Evolutionary conservation across 2,888 invertebrate species (phyloP).

Genomic region (Abrostola tripartita): DNA sequence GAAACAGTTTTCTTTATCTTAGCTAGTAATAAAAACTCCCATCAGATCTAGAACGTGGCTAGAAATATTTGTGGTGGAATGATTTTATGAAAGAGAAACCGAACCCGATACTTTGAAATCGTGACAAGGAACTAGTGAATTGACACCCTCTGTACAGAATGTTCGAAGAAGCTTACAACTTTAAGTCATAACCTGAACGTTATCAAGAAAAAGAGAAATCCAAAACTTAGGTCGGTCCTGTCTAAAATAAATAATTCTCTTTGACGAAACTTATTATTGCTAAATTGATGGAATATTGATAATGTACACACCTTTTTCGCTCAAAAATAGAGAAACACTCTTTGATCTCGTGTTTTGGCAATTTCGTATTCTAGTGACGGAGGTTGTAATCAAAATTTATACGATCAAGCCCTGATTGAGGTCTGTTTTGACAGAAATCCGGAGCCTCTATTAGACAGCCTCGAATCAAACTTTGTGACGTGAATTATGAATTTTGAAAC

Average conservation of each 20-base stretch:
- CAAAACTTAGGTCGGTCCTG: not conserved
- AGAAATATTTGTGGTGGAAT: too few species aligned
- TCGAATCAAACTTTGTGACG: slow-evolving; percentile 29
- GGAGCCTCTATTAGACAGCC: slow-evolving; percentile 45
- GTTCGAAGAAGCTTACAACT: not conserved
- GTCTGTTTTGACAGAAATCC: slow-evolving; percentile 53
- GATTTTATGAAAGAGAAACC: too few species aligned
- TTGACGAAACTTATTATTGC: slow-evolving; percentile 52
- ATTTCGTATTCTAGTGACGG: slow-evolving; percentile 67
- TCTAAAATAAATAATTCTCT: slow-evolving; percentile 25
- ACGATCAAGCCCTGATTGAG: slow-evolving; percentile 56
- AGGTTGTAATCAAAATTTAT: slow-evolving; percentile 69
- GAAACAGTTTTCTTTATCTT: not conserved
- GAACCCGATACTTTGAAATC: too few species aligned
- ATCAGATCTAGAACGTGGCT: not conserved
- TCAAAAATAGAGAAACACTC: slow-evolving; percentile 59
- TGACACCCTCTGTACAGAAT: not conserved
- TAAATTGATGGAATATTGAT: slow-evolving; percentile 64
- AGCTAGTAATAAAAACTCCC: not conserved
- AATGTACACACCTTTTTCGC: slow-evolving; percentile 59
- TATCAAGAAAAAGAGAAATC: too few species aligned
- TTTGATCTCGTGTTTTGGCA: slow-evolving; percentile 66
- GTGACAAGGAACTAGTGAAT: too few species aligned
- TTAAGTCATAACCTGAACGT: not conserved
- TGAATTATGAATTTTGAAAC: slow-evolving; percentile 53